Conservation (phyloP, 1,140 invertebrate species). For the Papilio dardanus region DNA sequence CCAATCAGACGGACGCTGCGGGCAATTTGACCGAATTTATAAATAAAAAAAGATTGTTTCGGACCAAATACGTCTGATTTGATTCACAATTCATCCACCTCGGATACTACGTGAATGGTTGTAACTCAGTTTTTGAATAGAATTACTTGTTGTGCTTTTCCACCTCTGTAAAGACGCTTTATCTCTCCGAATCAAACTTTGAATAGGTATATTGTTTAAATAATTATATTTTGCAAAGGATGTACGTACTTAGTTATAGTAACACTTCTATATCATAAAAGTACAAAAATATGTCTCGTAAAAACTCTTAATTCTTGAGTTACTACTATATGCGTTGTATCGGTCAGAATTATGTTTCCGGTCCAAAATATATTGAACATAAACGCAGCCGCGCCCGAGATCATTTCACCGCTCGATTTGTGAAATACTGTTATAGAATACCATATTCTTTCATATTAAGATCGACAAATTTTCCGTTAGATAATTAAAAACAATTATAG, state of each 20-base stretch:
- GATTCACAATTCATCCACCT: background rate
- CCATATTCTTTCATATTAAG: slow-evolving; percentile 4
- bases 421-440: slow-evolving; percentile 28
- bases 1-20: background rate
- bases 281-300: no score
- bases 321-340: background rate
- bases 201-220: no score
- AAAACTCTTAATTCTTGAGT: background rate
- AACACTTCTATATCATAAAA: no score
- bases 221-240: no score
- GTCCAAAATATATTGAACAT: slow-evolving; percentile 24
- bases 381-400: slow-evolving; percentile 15
- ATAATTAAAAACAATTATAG: slow-evolving; percentile 24
- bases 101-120: background rate
- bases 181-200: no score
- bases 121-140: background rate
- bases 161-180: no score
- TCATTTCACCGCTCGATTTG: slow-evolving; percentile 15
- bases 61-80: slow-evolving; percentile 28
- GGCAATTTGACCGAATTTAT: background rate
- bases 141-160: background rate
- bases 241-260: no score
- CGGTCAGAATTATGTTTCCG: slow-evolving; percentile 14
- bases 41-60: slow-evolving; percentile 13
- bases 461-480: slow-evolving; percentile 10